Evolutionary conservation across 2,797 vertebrate genomes (phyloP).

Genomic region (Characodon lateralis): DNA sequence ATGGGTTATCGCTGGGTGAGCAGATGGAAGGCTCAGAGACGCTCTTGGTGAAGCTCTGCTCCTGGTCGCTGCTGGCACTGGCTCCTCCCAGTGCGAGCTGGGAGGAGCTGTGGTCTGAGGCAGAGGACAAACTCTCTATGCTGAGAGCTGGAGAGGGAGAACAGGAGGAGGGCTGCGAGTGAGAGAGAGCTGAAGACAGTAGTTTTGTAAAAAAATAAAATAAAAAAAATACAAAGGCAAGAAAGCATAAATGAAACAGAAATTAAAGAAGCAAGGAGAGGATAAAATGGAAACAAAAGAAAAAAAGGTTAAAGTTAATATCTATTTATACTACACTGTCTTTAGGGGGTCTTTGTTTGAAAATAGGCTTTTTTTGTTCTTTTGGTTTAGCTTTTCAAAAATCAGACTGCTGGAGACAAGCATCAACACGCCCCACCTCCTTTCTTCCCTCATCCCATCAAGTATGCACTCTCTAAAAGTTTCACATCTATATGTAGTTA

Average conservation of each 20-base stretch:
- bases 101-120: slow-evolving; percentile 83
- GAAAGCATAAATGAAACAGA: slow-evolving; percentile 27
- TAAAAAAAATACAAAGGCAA: background rate
- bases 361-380: background rate
- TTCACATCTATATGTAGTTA: too few relatives aligned
- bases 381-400: background rate
- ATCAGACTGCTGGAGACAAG: background rate
- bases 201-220: slow-evolving; percentile 26
- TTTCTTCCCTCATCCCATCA: background rate
- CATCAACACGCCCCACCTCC: background rate
- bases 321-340: slow-evolving; percentile 6
- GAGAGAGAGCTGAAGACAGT: slow-evolving; percentile 79
- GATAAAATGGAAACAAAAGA: slow-evolving; percentile 14
- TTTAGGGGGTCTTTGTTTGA: background rate
- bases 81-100: slow-evolving; percentile 64
- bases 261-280: slow-evolving; percentile 22
- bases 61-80: slow-evolving; percentile 66
- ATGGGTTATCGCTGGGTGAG: slow-evolving; percentile 59
- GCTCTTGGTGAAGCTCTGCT: slow-evolving; percentile 88
- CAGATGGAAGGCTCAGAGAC: slow-evolving; percentile 91
- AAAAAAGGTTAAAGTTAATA: slow-evolving; percentile 22
- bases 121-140: slow-evolving; percentile 88
- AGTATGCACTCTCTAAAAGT: too few relatives aligned
- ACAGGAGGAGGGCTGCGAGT: slow-evolving; percentile 89
- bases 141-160: slow-evolving; percentile 92